Base-by-base conservation (phyloP, 2,113 vertebrate genomes). In the Grus americana region DNA sequence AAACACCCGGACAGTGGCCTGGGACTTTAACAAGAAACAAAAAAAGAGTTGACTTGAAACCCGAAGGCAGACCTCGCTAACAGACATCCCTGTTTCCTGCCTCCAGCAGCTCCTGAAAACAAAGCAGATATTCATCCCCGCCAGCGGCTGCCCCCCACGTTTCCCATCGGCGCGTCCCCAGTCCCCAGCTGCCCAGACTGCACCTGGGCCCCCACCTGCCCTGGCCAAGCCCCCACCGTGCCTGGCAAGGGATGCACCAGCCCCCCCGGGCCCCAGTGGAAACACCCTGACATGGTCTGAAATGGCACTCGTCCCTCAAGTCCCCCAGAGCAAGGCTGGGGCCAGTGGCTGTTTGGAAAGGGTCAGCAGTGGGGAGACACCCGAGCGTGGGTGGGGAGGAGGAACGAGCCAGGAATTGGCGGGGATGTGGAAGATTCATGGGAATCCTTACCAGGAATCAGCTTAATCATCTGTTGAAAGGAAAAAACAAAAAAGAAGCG, bases 141-240 rank as follows among this genome's bases (percentile, higher is more conserved):
- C 34, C 5, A 0, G 27, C 3, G 1, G 19, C 30, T 13, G 1
- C 5, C 57, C 32, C 32, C 16, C 0, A 0, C 3, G 1, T 11
- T 47, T 42, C 66, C 46, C 34, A n/a, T 3, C 1, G 0, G 14
- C 1, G 0, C 2, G 1, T 70, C 20, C 29, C 29, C 47, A 26
- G 26, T 38, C 38, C 38, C 38, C 38, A 38, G 38, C 23, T 27
- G 27, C 11, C 27, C 29, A 29, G 47, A 14, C 36, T 27, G 9
- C 71, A 66, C 7, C 40, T 44, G 44, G 54, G 15, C 15, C 9
- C 6, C 15, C 20, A 50, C 6, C 17, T 32, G 20, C 42, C 34
- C 21, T 7, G 5, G 7, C 15, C 7, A 2, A 72, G 10, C 3
- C 10, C 20, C 2, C 1, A 2, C 26, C 14, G 3, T 0, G 1